Evolutionary conservation across 2,113 vertebrate genomes (phyloP).

Genomic region (Macquaria ambigua): DNA sequence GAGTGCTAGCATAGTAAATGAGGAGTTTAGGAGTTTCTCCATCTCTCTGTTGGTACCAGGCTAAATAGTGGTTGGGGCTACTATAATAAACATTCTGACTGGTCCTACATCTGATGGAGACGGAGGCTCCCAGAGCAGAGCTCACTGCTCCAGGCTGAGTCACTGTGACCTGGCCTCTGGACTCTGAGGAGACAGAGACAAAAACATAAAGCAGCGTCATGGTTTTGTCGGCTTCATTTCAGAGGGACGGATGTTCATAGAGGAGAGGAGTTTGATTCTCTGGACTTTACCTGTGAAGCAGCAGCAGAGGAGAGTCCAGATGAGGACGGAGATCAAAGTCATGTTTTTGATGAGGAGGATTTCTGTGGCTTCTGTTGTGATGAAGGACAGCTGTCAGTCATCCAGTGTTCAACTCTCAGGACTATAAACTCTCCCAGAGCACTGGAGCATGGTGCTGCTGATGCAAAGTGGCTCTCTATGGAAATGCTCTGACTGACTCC

Average conservation of each 20-base stretch:
- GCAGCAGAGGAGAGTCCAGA: constrained; percentile 21
- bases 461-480: constrained; percentile 54
- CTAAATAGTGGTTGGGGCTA: no score
- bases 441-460: constrained; percentile 55
- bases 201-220: constrained; percentile 27
- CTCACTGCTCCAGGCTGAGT: no score
- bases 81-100: no score
- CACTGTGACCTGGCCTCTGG: no score
- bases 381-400: constrained; percentile 45
- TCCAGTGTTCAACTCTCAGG: constrained; percentile 29
- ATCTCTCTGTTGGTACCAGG: constrained; percentile 35
- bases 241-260: constrained; percentile 42
- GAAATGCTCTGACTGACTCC: constrained; percentile 38
- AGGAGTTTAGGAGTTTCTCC: constrained; percentile 28
- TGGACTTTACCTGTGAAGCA: constrained; percentile 63
- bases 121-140: no score
- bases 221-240: constrained; percentile 42
- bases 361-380: constrained; percentile 38
- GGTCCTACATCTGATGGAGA: no score
- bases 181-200: constrained; percentile 51
- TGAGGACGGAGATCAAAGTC: constrained; percentile 24
- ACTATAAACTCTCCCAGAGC: constrained; percentile 58
- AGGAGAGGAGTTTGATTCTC: constrained; percentile 36
- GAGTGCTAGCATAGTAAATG: neutral
- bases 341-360: constrained; percentile 30